Evolutionary conservation across 2,797 vertebrate species (phyloP).

Genomic region (Gorsachius magnificus): DNA sequence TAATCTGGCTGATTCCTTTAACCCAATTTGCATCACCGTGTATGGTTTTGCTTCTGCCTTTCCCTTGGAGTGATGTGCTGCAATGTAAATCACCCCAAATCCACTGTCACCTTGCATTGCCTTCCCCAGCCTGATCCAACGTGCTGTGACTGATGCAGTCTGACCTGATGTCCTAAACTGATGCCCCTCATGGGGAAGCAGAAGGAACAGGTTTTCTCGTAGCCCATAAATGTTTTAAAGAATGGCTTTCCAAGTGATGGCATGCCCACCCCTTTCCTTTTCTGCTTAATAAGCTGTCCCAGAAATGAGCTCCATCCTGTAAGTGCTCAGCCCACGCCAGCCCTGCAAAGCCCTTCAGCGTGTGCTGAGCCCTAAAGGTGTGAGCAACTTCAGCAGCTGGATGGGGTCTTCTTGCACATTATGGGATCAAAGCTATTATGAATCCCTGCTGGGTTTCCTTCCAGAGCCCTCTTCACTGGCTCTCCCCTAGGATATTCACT

Average conservation of each 20-base stretch:
- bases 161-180: neutral
- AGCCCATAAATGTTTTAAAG: neutral
- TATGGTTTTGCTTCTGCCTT: neutral
- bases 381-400: neutral
- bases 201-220: accelerated
- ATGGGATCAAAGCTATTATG: neutral
- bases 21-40: neutral
- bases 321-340: neutral
- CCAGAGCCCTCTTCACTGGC: neutral
- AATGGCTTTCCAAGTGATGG: neutral
- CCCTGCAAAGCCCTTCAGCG: neutral
- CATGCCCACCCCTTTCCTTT: neutral
- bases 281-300: neutral
- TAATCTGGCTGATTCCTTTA: constrained; percentile 33
- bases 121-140: neutral
- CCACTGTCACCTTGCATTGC: neutral
- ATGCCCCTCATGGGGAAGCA: neutral
- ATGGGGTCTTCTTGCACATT: neutral
- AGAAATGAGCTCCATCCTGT: neutral
- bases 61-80: neutral
- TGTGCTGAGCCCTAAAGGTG: neutral
- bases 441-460: neutral
- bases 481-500: neutral
- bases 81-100: neutral
- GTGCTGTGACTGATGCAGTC: neutral